A percentile compares a stretch with the other conserved stretches of the same genome.
Conservation (phyloP, 2,888 invertebrate species). For the Gisinianus flammeolus region DNA sequence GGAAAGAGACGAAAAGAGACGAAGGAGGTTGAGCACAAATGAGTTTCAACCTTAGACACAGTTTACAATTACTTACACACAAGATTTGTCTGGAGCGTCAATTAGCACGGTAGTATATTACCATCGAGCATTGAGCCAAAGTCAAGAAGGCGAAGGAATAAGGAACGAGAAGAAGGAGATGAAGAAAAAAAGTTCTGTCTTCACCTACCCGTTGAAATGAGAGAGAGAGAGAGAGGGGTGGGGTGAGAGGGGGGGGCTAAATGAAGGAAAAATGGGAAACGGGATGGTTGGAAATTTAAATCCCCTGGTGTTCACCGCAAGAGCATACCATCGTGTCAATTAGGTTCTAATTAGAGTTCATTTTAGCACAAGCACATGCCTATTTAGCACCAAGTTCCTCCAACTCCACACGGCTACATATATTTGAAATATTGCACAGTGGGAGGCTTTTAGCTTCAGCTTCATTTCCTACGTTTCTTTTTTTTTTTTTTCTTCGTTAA, state of each 20-base stretch:
- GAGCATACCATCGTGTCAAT: slow-evolving; percentile 54
- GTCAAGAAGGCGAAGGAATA: slow-evolving; percentile 12
- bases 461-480: too few species aligned
- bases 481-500: slow-evolving; percentile 7
- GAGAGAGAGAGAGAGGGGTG: slow-evolving; percentile 33
- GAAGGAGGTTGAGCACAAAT: not conserved
- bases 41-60: slow-evolving; percentile 1
- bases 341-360: slow-evolving; percentile 58
- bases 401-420: slow-evolving; percentile 1
- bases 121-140: too few species aligned
- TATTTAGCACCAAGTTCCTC: slow-evolving; percentile 51
- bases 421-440: slow-evolving; percentile 36
- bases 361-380: slow-evolving; percentile 48
- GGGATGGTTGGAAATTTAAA: slow-evolving; percentile 38
- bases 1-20: not conserved
- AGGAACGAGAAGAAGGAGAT: not conserved
- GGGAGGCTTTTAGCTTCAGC: slow-evolving; percentile 30
- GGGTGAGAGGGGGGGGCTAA: slow-evolving; percentile 1
- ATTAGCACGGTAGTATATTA: not conserved
- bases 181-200: slow-evolving; percentile 21
- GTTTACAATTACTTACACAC: slow-evolving; percentile 17
- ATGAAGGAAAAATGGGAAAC: slow-evolving; percentile 23
- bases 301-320: slow-evolving; percentile 43
- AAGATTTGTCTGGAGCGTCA: not conserved
- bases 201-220: slow-evolving; percentile 8